Conservation (phyloP, 2,888 invertebrate species). For the Amphipyra berbera region DNA sequence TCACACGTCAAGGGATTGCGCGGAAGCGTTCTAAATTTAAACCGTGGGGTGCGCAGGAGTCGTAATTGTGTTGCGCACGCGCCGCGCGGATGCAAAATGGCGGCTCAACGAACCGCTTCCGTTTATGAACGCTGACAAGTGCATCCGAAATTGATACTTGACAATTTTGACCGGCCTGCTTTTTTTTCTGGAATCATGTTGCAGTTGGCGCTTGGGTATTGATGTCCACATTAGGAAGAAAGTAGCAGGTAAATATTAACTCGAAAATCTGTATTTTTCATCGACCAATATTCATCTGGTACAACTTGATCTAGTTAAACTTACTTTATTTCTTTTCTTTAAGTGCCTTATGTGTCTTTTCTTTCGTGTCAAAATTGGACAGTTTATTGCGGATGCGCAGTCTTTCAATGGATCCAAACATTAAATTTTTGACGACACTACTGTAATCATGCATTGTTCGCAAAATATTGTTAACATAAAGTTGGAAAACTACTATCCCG, state of each 20-base stretch:
- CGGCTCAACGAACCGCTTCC: constrained; percentile 79
- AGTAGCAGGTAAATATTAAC: background rate
- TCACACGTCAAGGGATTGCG: constrained; percentile 61
- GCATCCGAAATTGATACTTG: constrained; percentile 72
- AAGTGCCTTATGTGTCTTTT: too few species aligned
- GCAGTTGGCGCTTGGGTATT: constrained; percentile 1
- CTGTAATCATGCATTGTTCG: too few species aligned
- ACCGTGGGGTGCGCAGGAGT: constrained; percentile 60
- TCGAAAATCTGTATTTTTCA: too few species aligned
- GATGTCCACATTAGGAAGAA: background rate
- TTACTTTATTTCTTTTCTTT: too few species aligned
- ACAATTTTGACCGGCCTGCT: constrained; percentile 21
- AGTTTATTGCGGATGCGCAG: too few species aligned
- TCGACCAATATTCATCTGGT: too few species aligned
- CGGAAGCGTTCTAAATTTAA: constrained; percentile 75
- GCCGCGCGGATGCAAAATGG: constrained; percentile 76
- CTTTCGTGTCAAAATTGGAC: too few species aligned
- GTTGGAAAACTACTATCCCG: too few species aligned
- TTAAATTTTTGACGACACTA: too few species aligned
- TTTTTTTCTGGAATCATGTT: constrained; percentile 27
- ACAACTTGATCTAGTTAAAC: too few species aligned
- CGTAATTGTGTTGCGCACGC: constrained; percentile 72
- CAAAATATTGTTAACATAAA: too few species aligned
- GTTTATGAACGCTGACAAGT: constrained; percentile 75
- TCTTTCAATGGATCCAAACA: too few species aligned